Evolutionary conservation across 2,113 vertebrate genomes (phyloP), one percentile per base, ranked within the genome.

Genomic region (Chrysemys picta): DNA sequence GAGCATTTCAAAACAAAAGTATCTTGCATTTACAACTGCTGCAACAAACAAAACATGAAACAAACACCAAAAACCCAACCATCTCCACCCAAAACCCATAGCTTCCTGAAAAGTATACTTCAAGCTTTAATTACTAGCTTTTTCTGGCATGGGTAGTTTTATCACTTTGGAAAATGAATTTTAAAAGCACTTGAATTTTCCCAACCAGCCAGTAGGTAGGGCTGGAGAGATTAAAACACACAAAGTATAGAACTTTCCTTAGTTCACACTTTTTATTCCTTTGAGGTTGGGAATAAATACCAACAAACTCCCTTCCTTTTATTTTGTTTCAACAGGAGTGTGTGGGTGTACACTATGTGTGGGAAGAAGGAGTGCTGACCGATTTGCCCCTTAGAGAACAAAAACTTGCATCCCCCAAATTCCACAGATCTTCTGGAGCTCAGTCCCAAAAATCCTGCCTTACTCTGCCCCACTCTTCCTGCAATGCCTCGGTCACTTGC

Each of bases 171-270:
- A 52, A 72, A 72, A 59, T 19, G 45, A 31, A 1, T 8, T 2
- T 80, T 2, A 19, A 4, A 45, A 47, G 80, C 5, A 2, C 3
- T 10, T 6, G 54, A 3, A 10, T 5, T 5, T 11, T 47, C 11
- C 54, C 52, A n/a, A 45, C 2, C 3, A 49, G 14, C 69, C 79
- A 0, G 4, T 21, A 6, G 10, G 10, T 6, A 78, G 42, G 4
- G n/a, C 13, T 24, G 1, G 21, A 72, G 0, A 27, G 35, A n/a
- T 0, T 6, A 29, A 10, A 14, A 9, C 17, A 31, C 31, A 5
- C 56, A 57, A 59, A 62, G 27, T 62, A 62, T 31, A 62, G 57
- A 31, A 13, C 57, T 13, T 62, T 31, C 27, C 29, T 62, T 62
- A 31, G 57, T 62, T 62, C 27, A 31, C 57, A 62, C 29, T 62